A percentile compares a stretch with the other conserved stretches of the same genome.
Conservation (phyloP, 64 coral and sea anemone species). For the Dendronephthya gigantea region DNA sequence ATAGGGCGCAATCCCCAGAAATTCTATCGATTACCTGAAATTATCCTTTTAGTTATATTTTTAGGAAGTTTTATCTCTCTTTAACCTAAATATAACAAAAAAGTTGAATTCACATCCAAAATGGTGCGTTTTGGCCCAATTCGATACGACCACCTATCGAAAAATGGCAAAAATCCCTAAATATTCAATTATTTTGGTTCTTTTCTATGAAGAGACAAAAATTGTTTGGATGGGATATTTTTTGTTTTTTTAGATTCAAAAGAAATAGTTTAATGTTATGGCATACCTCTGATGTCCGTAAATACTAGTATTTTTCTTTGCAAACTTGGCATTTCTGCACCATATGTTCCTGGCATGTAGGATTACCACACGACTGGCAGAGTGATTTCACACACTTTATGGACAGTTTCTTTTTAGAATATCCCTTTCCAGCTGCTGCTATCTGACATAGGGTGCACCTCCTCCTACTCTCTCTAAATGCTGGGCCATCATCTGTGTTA, state of each 20-base stretch:
- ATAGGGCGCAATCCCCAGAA: no score
- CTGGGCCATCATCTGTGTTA: neutral
- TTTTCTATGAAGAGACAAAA: neutral
- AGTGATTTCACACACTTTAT: neutral
- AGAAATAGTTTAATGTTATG: neutral
- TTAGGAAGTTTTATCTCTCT: no score
- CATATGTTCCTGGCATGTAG: slow-evolving; percentile 6
- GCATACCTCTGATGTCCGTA: neutral
- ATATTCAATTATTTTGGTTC: neutral
- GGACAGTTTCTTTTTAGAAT: neutral
- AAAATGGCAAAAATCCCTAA: no score
- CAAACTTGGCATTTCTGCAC: neutral
- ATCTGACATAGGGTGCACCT: no score
- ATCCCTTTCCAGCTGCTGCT: neutral
- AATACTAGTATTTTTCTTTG: no score
- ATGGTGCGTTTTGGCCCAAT: neutral
- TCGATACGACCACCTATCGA: neutral
- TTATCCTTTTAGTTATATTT: no score
- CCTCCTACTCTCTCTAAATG: neutral
- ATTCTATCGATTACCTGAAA: no score
- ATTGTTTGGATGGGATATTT: neutral
- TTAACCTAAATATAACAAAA: neutral
- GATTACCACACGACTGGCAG: neutral
- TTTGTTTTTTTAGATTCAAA: neutral
- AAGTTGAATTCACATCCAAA: neutral